Base-by-base conservation (phyloP, 2,797 vertebrate genomes). In the Tolypeutes matacus region DNA sequence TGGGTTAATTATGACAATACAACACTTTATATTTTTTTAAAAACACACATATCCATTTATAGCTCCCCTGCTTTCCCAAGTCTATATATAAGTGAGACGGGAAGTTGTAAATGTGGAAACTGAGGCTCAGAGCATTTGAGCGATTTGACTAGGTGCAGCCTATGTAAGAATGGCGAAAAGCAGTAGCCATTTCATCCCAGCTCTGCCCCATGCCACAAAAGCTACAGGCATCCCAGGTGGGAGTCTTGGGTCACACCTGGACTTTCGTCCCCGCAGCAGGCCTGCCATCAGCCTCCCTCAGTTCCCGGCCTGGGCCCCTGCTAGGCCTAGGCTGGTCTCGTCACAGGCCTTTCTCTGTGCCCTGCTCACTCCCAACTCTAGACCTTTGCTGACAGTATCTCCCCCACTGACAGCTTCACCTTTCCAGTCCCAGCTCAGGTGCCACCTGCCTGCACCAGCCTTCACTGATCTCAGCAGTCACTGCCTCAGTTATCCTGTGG, bases 181-280 rank as follows among this genome's bases (percentile, higher is more conserved):
- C 39, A 65, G 49, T 34, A 62, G 64, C 34, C 11, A 5, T 29
- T 60, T 42, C 31, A 2, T 1, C 65, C 51, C 53, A 73, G 53
- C 15, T 5, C 13, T 23, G 39, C 36, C 42, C 36, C 25, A 46
- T 56, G 36, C 31, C 95, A 29, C 51, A 51, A 36, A 62, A 31
- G n/a, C 62, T 18, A 21, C 34, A 46, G 36, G 42, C 29, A 1
- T 5, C 27, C 46, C 15, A 4, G 9, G 36, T 80, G 29, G 29
- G 78, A 31, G 0, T 31, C 31, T 6, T 0, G 0, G 1, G 1
- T 49, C 69, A 42, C 29, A 49, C 64, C 4, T 0, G 14, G 62
- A n/a, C 70, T 49, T 36, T 1, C 23, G 29, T 13, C 36, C 67
- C 69, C 12, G 5, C 25, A 23, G 17, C 49, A 36, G 29, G 53